phyloP scores from a whole-genome alignment of 2,888 invertebrate species.

The Drosophila quinaria region DNA sequence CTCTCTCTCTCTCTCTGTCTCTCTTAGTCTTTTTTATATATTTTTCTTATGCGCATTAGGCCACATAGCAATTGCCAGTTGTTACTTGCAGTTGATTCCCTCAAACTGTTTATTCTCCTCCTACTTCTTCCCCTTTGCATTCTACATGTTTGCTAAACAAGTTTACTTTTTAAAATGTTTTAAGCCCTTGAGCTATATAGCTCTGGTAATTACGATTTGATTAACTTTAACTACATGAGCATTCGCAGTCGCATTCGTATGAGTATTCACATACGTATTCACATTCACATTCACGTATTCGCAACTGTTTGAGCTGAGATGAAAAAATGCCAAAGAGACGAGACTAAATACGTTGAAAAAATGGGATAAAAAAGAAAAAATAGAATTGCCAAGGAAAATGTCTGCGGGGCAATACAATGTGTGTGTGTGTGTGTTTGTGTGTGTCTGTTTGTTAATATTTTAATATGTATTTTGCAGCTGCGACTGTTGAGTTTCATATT shows the following conservation, averaged over 20 bases:
- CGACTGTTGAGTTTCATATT: slow-evolving; percentile 23
- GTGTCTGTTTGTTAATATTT: slow-evolving; percentile 6
- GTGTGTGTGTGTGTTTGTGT: slow-evolving; percentile 41
- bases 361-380: slow-evolving; percentile 55
- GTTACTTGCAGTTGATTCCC: slow-evolving; percentile 35
- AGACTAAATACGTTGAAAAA: slow-evolving; percentile 44
- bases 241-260: slow-evolving; percentile 50
- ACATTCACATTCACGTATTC: slow-evolving; percentile 37
- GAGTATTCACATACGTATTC: slow-evolving; percentile 33
- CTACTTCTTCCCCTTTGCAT: neutral
- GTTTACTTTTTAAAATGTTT: slow-evolving; percentile 84
- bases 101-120: neutral
- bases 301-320: slow-evolving; percentile 25
- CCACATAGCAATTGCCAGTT: slow-evolving; percentile 46
- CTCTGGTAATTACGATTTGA: slow-evolving; percentile 85
- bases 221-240: slow-evolving; percentile 85
- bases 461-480: slow-evolving; percentile 29
- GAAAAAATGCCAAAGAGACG: slow-evolving; percentile 55
- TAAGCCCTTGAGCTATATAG: slow-evolving; percentile 70
- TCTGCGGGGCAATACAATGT: slow-evolving; percentile 69
- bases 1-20: neutral
- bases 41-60: slow-evolving; percentile 52
- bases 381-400: slow-evolving; percentile 64
- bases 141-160: slow-evolving; percentile 79
- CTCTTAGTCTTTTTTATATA: neutral